A percentile compares a stretch with the other conserved stretches of the same genome.
Evolutionary conservation across 2,888 invertebrate species (phyloP).

Genomic region (Lamellibrachia columna): DNA sequence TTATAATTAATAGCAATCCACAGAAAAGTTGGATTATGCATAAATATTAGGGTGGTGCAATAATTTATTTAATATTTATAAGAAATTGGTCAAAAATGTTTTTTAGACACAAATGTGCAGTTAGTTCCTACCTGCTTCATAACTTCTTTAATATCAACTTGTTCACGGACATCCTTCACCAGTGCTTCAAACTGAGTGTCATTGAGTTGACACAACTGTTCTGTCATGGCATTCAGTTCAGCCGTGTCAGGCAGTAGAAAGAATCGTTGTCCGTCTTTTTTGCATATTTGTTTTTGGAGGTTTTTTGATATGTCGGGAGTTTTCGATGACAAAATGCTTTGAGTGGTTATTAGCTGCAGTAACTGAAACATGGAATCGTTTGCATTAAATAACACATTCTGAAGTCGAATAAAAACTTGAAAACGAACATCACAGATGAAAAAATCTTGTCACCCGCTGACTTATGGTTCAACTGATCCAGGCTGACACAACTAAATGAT

Average conservation of each 20-base stretch:
- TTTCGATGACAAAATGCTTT: neutral
- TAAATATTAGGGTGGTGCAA: no score
- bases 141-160: conserved; percentile 35
- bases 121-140: conserved; percentile 41
- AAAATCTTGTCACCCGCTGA: neutral
- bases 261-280: neutral
- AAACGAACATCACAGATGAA: neutral
- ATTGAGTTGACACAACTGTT: neutral
- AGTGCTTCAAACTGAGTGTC: conserved; percentile 38
- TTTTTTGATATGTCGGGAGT: neutral
- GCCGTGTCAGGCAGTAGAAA: neutral
- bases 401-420: neutral
- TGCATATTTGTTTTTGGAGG: neutral
- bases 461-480: neutral
- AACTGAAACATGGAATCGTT: neutral
- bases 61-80: neutral
- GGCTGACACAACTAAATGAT: neutral
- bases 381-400: neutral
- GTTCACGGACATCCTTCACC: conserved; percentile 39
- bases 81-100: neutral
- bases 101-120: neutral
- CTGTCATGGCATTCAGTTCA: neutral
- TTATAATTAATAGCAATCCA: no score
- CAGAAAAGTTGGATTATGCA: no score
- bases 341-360: neutral